phyloP scores from a whole-genome alignment of 2,888 invertebrate species.

The Morinoia aosen region DNA sequence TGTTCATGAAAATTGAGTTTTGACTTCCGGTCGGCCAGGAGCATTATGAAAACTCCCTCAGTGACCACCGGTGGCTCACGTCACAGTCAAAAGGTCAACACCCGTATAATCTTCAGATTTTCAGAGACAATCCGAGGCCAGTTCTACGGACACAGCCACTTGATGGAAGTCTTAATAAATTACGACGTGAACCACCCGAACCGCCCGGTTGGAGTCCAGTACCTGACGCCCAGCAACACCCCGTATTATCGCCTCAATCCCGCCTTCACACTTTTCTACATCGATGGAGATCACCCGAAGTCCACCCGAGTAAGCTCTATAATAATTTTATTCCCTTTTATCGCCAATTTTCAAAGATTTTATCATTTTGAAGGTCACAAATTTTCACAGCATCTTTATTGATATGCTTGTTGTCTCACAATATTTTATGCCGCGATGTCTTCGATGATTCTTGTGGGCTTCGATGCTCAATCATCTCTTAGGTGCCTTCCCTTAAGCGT shows the following conservation, averaged over 20 bases:
- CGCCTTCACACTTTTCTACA: constrained; percentile 74
- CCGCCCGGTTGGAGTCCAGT: constrained; percentile 71
- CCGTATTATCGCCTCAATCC: constrained; percentile 76
- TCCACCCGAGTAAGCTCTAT: constrained; percentile 69
- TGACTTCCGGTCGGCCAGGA: too few species aligned
- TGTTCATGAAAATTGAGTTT: too few species aligned
- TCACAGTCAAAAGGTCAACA: not conserved
- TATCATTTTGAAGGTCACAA: not conserved
- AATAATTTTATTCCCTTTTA: not conserved
- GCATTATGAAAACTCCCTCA: too few species aligned
- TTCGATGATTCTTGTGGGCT: not conserved
- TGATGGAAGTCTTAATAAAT: constrained; percentile 72
- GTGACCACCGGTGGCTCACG: too few species aligned
- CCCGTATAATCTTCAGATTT: constrained; percentile 70
- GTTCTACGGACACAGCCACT: constrained; percentile 74
- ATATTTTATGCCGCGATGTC: not conserved
- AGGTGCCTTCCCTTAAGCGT: not conserved
- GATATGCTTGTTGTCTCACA: not conserved
- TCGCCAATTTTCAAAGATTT: not conserved
- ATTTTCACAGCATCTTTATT: not conserved
- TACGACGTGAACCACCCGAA: constrained; percentile 70
- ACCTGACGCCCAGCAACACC: constrained; percentile 77
- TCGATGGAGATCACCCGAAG: constrained; percentile 71
- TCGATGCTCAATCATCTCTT: not conserved
- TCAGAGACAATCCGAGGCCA: constrained; percentile 71